Conservation (phyloP, 2,888 invertebrate genomes). For the Erannis defoliaria region DNA sequence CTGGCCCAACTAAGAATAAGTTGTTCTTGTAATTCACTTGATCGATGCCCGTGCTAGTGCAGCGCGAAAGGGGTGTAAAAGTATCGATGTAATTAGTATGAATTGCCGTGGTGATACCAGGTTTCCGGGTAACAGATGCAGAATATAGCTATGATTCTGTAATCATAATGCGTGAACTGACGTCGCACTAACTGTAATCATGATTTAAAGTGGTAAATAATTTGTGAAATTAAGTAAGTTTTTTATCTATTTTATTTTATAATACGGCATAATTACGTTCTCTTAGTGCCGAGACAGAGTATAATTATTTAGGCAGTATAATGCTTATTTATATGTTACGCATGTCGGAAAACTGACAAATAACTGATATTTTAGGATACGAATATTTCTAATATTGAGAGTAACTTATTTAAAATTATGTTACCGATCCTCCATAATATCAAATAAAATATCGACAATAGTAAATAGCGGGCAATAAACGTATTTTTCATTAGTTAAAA, state of each 20-base stretch:
- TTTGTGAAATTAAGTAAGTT: conserved; percentile 5
- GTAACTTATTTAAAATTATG: too few species aligned
- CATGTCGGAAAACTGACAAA: too few species aligned
- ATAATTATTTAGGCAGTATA: too few species aligned
- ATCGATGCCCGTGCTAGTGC: conserved; percentile 53
- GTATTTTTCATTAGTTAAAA: too few species aligned
- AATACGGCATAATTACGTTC: neutral
- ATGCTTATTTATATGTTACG: too few species aligned
- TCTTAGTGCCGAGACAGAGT: too few species aligned
- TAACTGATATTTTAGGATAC: too few species aligned
- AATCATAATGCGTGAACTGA: conserved; percentile 24
- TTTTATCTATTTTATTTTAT: conserved; percentile 1
- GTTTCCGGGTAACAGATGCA: conserved; percentile 42
- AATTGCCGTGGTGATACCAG: conserved; percentile 46
- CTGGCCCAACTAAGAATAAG: neutral
- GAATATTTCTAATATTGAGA: too few species aligned
- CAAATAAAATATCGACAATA: too few species aligned
- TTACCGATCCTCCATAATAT: too few species aligned
- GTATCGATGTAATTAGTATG: conserved; percentile 56
- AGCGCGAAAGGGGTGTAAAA: conserved; percentile 56
- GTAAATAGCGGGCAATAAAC: too few species aligned
- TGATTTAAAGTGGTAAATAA: neutral
- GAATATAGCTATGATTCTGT: conserved; percentile 40
- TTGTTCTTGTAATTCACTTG: conserved; percentile 49
- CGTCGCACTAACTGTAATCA: conserved; percentile 16